A percentile compares a stretch with the other conserved stretches of the same genome.
Evolutionary conservation across 2,113 vertebrate species (phyloP).

Genomic region (Cranoglanis bouderius): DNA sequence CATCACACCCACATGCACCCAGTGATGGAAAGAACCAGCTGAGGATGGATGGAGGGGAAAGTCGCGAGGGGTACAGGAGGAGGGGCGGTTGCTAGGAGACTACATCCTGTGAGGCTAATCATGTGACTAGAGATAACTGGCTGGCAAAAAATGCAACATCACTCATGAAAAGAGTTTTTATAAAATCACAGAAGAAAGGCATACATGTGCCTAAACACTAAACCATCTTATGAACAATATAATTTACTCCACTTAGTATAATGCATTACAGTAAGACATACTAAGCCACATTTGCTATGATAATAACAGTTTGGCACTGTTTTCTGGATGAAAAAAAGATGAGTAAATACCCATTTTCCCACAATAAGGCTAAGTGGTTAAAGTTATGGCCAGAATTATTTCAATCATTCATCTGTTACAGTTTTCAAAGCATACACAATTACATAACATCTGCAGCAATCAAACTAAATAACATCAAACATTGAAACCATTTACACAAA

Average conservation of each 20-base stretch:
- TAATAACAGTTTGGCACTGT: neutral
- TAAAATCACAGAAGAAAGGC: neutral
- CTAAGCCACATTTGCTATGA: neutral
- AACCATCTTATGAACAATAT: neutral
- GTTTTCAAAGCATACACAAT: neutral
- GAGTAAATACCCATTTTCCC: neutral
- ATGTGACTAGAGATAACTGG: conserved; percentile 53
- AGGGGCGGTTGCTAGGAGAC: conserved; percentile 54
- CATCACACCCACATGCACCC: conserved; percentile 26
- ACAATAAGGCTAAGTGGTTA: neutral
- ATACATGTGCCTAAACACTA: neutral
- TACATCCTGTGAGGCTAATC: conserved; percentile 42
- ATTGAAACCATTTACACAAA: neutral
- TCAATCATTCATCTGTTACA: neutral
- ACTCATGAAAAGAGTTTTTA: conserved; percentile 18
- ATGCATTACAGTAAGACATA: neutral
- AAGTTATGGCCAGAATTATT: neutral
- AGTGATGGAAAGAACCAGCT: neutral
- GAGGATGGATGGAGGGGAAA: conserved; percentile 20
- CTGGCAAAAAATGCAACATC: conserved; percentile 34
- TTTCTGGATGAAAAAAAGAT: neutral
- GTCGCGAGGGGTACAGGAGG: conserved; percentile 10
- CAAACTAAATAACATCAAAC: neutral
- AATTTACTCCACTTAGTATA: neutral
- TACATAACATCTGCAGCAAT: neutral